Percentiles rank a stretch among this genome's conserved stretches.
Evolutionary conservation across 2,797 vertebrate genomes (phyloP).

Genomic region (Squalus acanthias): DNA sequence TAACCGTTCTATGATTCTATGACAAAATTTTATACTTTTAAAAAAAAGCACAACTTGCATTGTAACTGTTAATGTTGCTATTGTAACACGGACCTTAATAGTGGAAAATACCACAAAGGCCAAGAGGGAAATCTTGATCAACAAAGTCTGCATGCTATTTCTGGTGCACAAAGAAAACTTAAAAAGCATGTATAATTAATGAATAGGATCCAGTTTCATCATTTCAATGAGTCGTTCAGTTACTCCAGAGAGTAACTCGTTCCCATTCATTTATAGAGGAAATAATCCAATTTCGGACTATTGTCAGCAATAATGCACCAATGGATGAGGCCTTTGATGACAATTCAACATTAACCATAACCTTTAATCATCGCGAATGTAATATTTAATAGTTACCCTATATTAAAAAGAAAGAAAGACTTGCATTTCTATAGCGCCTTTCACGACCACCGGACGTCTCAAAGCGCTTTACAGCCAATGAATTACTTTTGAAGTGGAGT

Average conservation of each 20-base stretch:
- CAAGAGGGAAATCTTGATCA: neutral
- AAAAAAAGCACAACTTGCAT: neutral
- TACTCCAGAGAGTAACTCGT: neutral
- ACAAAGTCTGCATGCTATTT: neutral
- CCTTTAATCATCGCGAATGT: constrained; percentile 29
- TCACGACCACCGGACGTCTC: no score
- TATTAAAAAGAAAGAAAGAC: no score
- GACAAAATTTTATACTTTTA: neutral
- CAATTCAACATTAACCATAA: constrained; percentile 16
- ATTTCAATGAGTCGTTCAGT: neutral
- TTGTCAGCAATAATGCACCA: neutral
- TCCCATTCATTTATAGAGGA: constrained; percentile 9
- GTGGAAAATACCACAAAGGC: neutral
- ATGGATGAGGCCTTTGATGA: neutral
- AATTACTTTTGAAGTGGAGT: no score
- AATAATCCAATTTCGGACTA: constrained; percentile 15
- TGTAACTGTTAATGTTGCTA: neutral
- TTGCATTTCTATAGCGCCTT: no score
- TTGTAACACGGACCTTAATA: neutral
- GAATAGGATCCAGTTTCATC: neutral
- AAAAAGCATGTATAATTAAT: constrained; percentile 31
- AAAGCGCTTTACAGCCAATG: no score
- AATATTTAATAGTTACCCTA: neutral
- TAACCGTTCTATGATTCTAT: no score
- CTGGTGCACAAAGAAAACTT: neutral